phyloP scores from a whole-genome alignment of 2,113 vertebrate genomes.

The Eptatretus burgeri region DNA sequence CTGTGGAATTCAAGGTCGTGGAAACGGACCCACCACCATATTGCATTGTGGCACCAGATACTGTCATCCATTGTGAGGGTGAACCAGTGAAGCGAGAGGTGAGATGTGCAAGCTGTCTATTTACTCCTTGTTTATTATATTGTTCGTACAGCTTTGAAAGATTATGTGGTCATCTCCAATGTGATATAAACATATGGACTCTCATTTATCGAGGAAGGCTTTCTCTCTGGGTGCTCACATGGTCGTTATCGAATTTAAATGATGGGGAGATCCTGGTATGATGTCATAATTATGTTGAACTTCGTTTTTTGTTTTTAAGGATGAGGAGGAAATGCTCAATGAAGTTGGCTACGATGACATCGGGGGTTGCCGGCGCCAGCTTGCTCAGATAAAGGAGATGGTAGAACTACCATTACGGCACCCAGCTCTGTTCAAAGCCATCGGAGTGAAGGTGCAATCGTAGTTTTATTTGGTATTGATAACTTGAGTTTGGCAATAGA shows the following conservation, averaged over 20 bases:
- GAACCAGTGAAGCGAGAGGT: conserved; percentile 20
- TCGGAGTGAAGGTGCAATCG: conserved; percentile 16
- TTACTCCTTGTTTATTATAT: too few species aligned
- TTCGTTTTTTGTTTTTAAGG: conserved; percentile 10
- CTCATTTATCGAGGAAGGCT: too few species aligned
- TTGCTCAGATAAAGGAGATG: conserved; percentile 22
- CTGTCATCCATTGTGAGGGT: conserved; percentile 18
- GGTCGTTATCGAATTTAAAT: too few species aligned
- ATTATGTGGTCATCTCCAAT: too few species aligned
- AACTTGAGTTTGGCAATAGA: too few species aligned
- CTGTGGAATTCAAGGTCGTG: conserved; percentile 19
- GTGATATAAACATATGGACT: too few species aligned
- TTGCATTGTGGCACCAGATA: conserved; percentile 19
- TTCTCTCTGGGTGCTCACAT: too few species aligned
- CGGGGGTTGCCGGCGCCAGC: conserved; percentile 17
- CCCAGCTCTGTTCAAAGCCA: conserved; percentile 18
- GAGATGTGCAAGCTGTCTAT: neutral
- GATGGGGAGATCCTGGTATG: too few species aligned
- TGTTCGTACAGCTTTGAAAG: too few species aligned
- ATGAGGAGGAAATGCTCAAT: conserved; percentile 19
- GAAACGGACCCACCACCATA: conserved; percentile 18
- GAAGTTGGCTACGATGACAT: conserved; percentile 20
- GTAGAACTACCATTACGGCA: conserved; percentile 18
- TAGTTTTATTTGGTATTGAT: too few species aligned
- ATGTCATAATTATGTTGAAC: too few species aligned